Evolutionary conservation across 2,888 invertebrate species (phyloP).

Genomic region (Eueremaeus valkanovi): DNA sequence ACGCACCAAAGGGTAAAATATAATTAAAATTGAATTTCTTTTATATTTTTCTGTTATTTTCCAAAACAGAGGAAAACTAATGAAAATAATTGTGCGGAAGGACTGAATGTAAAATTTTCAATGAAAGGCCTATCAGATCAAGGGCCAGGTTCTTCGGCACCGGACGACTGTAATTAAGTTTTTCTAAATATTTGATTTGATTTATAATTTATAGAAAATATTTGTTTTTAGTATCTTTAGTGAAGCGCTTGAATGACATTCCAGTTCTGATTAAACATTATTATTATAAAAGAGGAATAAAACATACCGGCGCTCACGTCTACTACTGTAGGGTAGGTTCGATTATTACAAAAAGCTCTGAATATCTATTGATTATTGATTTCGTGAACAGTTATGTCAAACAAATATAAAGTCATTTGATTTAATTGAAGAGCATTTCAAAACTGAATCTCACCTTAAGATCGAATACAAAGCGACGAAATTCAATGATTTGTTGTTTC

Average conservation of each 20-base stretch:
- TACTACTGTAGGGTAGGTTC: constrained; percentile 15
- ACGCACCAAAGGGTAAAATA: neutral
- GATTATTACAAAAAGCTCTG: too few relatives aligned
- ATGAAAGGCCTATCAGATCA: neutral
- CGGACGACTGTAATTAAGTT: neutral
- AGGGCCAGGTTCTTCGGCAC: neutral
- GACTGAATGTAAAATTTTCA: neutral
- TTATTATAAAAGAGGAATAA: constrained; percentile 17
- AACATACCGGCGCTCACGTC: neutral
- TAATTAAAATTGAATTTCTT: neutral
- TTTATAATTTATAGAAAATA: neutral
- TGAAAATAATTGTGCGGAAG: neutral
- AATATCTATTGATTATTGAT: neutral
- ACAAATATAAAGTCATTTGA: neutral
- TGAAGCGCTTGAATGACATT: neutral
- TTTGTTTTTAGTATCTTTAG: neutral
- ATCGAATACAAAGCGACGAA: constrained; percentile 3
- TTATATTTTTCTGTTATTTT: neutral
- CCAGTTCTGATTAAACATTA: neutral
- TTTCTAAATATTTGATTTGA: too few relatives aligned
- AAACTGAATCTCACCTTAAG: neutral
- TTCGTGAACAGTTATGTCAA: neutral
- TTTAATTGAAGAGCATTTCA: neutral
- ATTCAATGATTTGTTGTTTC: constrained; percentile 11
- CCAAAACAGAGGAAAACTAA: neutral